Evolutionary conservation across 2,888 invertebrate species (phyloP).

Genomic region (Ctenicera cuprea): DNA sequence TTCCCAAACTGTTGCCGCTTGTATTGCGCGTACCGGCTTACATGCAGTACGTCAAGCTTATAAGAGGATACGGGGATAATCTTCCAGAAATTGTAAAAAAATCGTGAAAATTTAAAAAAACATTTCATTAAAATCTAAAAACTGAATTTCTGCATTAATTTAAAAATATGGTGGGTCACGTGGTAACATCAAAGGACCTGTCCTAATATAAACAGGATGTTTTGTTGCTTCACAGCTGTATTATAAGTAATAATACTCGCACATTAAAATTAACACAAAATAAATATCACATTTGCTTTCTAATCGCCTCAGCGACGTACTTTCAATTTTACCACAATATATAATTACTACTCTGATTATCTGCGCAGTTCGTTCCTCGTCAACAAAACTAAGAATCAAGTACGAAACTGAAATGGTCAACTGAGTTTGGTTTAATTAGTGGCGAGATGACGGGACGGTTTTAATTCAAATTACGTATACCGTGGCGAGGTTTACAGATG

Average conservation of each 20-base stretch:
- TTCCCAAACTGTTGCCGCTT: too few species aligned
- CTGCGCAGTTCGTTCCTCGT: constrained; percentile 40
- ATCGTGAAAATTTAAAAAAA: not conserved
- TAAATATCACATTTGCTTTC: constrained; percentile 52
- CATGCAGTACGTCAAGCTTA: too few species aligned
- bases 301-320: constrained; percentile 46
- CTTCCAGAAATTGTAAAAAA: too few species aligned
- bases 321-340: constrained; percentile 54
- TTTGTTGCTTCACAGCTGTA: not conserved
- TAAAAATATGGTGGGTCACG: too few species aligned
- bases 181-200: not conserved
- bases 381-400: constrained; percentile 42
- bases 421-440: constrained; percentile 65
- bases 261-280: constrained; percentile 40
- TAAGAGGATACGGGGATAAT: too few species aligned
- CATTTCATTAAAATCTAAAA: too few species aligned
- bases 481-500: constrained; percentile 64
- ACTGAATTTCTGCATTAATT: too few species aligned
- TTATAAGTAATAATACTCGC: not conserved
- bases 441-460: constrained; percentile 66
- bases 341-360: constrained; percentile 50
- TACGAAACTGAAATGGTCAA: constrained; percentile 53
- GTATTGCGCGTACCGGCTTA: too few species aligned
- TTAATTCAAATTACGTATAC: constrained; percentile 64
- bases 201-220: not conserved